phyloP scores from a whole-genome alignment of 2,888 invertebrate species.

The Seladonia tumulorum region DNA sequence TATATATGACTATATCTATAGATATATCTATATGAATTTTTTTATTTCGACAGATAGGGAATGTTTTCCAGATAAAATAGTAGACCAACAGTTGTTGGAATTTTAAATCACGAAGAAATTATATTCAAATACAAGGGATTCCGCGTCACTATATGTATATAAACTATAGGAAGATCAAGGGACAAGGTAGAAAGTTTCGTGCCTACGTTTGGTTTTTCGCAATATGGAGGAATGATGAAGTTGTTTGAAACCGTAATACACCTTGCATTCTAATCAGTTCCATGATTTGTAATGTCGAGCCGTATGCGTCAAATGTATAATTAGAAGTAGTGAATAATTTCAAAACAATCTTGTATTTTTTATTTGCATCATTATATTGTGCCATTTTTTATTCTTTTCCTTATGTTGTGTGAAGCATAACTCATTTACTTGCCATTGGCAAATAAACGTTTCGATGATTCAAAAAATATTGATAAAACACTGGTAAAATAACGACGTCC shows the following conservation, averaged over 20 bases:
- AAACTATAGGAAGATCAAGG: conserved; percentile 23
- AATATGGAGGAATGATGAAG: conserved; percentile 54
- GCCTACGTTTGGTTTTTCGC: conserved; percentile 40
- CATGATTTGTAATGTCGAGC: conserved; percentile 45
- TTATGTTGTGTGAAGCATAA: background rate
- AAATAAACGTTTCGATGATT: background rate
- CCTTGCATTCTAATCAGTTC: conserved; percentile 50
- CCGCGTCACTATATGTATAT: background rate
- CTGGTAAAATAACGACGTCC: background rate
- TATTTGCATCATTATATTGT: background rate
- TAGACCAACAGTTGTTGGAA: background rate
- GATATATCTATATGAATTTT: background rate
- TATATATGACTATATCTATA: too few relatives aligned
- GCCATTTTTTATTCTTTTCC: background rate
- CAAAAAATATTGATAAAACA: background rate
- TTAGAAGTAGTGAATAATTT: background rate
- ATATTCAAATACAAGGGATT: background rate
- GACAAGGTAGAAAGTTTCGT: conserved; percentile 46
- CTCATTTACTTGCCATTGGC: background rate
- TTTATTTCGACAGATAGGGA: background rate
- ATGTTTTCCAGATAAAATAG: background rate
- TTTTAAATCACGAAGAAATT: background rate
- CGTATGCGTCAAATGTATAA: conserved; percentile 8
- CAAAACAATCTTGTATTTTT: background rate
- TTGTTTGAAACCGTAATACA: conserved; percentile 55